Evolutionary conservation across 2,797 vertebrate species (phyloP).

Genomic region (Holocentrus rufus): DNA sequence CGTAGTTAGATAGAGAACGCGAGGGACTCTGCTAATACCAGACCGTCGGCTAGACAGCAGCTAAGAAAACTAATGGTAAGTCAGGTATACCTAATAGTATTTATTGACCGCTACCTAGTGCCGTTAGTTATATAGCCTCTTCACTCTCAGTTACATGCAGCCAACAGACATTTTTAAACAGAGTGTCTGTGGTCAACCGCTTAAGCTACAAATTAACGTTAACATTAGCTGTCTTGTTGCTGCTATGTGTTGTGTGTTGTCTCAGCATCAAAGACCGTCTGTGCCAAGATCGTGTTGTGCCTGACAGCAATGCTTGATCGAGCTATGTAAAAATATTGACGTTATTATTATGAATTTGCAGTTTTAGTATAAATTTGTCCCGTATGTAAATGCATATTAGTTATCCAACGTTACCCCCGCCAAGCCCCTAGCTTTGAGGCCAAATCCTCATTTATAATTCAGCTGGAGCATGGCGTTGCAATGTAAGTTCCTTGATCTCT

Average conservation of each 20-base stretch:
- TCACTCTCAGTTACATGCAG: neutral
- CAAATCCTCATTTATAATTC: neutral
- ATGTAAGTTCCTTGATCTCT: neutral
- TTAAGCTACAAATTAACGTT: slow-evolving; percentile 18
- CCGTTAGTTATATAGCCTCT: neutral
- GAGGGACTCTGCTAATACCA: slow-evolving; percentile 9
- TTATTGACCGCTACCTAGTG: neutral
- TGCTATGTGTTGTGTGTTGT: slow-evolving; percentile 38
- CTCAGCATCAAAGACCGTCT: slow-evolving; percentile 43
- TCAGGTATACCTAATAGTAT: neutral
- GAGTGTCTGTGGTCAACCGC: neutral
- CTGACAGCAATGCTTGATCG: neutral
- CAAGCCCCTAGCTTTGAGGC: neutral
- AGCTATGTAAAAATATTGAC: neutral
- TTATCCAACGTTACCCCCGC: neutral
- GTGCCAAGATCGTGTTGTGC: slow-evolving; percentile 5
- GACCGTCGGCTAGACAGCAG: slow-evolving; percentile 23
- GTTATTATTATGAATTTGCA: neutral
- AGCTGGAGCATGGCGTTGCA: neutral
- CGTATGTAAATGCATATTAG: neutral
- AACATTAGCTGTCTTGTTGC: slow-evolving; percentile 49
- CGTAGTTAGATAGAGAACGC: slow-evolving; percentile 61
- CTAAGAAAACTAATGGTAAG: slow-evolving; percentile 70
- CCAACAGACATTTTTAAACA: neutral
- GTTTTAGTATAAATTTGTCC: neutral